Conservation (phyloP, 2,113 vertebrate species). For the Sinocyclocheilus grahami region DNA sequence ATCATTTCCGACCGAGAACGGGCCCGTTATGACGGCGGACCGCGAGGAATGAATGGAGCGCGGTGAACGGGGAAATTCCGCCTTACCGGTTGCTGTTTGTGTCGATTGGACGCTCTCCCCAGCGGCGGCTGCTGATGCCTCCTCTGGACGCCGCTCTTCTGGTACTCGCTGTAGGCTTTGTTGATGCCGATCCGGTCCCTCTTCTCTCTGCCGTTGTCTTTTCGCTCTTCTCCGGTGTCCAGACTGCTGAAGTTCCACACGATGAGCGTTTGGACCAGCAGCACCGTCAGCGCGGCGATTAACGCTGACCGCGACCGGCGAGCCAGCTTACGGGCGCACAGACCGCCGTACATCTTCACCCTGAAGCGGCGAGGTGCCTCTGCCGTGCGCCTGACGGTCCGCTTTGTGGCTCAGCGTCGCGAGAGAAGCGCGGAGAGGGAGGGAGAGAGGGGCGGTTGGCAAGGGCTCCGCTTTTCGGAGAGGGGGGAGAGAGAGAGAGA, state of each 20-base stretch:
- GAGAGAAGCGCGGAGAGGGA: slow-evolving; percentile 33
- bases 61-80: neutral
- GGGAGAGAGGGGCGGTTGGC: slow-evolving; percentile 48
- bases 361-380: slow-evolving; percentile 60
- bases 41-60: slow-evolving; percentile 32
- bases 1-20: slow-evolving; percentile 3
- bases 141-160: slow-evolving; percentile 64
- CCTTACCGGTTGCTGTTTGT: slow-evolving; percentile 75
- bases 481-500: slow-evolving; percentile 24
- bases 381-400: slow-evolving; percentile 66
- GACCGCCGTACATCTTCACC: slow-evolving; percentile 80
- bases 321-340: slow-evolving; percentile 87
- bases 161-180: slow-evolving; percentile 70
- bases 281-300: slow-evolving; percentile 84
- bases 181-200: slow-evolving; percentile 70
- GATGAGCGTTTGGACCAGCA: slow-evolving; percentile 92
- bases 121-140: slow-evolving; percentile 70
- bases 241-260: slow-evolving; percentile 97
- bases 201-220: slow-evolving; percentile 73
- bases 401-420: slow-evolving; percentile 59
- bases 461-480: slow-evolving; percentile 39
- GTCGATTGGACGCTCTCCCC: slow-evolving; percentile 69
- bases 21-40: slow-evolving; percentile 45
- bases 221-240: slow-evolving; percentile 80
- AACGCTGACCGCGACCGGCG: slow-evolving; percentile 87